Evolutionary conservation across 2,888 invertebrate genomes (phyloP).

Genomic region (Peribatodes rhomboidaria): DNA sequence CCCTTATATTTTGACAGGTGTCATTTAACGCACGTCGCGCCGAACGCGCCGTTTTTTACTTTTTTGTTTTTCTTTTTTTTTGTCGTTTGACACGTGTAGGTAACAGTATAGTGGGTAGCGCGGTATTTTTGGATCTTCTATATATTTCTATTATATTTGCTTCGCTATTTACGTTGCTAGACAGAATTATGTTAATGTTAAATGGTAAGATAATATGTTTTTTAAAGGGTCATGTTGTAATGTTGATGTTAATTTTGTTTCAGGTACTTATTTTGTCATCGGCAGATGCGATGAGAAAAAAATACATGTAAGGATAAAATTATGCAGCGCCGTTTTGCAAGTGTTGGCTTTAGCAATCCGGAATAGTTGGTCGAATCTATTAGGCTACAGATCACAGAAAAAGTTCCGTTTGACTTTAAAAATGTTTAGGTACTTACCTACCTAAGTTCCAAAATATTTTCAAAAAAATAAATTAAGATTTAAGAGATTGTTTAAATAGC

Average conservation of each 20-base stretch:
- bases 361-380: too few relatives aligned
- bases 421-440: too few relatives aligned
- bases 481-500: too few relatives aligned
- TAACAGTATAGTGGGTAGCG: slow-evolving; percentile 32
- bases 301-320: neutral
- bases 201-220: slow-evolving; percentile 3
- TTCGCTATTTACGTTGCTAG: slow-evolving; percentile 22
- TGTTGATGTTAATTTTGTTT: slow-evolving; percentile 31
- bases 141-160: too few relatives aligned
- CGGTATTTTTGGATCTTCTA: slow-evolving; percentile 30
- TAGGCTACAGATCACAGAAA: too few relatives aligned
- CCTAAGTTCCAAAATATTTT: slow-evolving; percentile 1
- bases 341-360: too few relatives aligned
- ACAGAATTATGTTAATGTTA: slow-evolving; percentile 15
- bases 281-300: neutral
- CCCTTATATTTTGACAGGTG: slow-evolving; percentile 70
- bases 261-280: slow-evolving; percentile 28
- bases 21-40: slow-evolving; percentile 57
- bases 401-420: too few relatives aligned
- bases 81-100: slow-evolving; percentile 43
- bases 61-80: slow-evolving; percentile 47
- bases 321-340: too few relatives aligned
- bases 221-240: slow-evolving; percentile 1
- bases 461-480: neutral
- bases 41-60: slow-evolving; percentile 49